Base-by-base conservation (phyloP, 2,797 vertebrate species). In the Dipus sagitta region DNA sequence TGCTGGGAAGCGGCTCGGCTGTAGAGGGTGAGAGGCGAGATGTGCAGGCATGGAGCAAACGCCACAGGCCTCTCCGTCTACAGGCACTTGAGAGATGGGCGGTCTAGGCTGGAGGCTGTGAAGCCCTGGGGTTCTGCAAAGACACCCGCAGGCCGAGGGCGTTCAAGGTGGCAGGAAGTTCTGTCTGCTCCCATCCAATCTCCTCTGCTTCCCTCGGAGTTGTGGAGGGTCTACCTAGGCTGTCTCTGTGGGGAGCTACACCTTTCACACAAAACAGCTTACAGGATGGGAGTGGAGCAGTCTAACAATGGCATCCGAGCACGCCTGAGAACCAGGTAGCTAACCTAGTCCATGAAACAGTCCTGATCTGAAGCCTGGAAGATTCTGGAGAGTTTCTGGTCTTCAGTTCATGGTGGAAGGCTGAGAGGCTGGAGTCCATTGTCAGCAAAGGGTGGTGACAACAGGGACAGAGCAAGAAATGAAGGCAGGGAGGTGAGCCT, bases 1-100 rank as follows among this genome's bases (percentile, higher is more conserved):
- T 15, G 11, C 14, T 58, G 0, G n/a, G 17, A 72, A 80, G 3
- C 21, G 78, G 93, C 67, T 70, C 42, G 70, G 26, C 38, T 58
- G 13, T 85, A 85, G 91, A 80, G 42, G 52, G 62, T 54, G 7
- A 10, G 17, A 21, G 58, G 12, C 24, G 10, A 30, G 38, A 65
- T 79, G 81, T 88, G 28, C 28, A 67, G 68, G 92, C 60, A 86
- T 88, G 17, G 78, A 88, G 82, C 42, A 71, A 58, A 15, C 32
- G 6, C 24, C 6, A 13, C n/a, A 81, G 2, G 4, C 58, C 21
- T 80, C 86, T 52, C 18, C 62, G 65, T 21, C 52, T 8, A 67
- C 60, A 93, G 23, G n/a, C 11, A 28, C 34, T 67, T 52, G 2
- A 67, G 81, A 94, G 28, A 30, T 18, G 26, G 26, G 70, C 24